Evolutionary conservation across 2,888 invertebrate species (phyloP).

Genomic region (Catocala fraxini): DNA sequence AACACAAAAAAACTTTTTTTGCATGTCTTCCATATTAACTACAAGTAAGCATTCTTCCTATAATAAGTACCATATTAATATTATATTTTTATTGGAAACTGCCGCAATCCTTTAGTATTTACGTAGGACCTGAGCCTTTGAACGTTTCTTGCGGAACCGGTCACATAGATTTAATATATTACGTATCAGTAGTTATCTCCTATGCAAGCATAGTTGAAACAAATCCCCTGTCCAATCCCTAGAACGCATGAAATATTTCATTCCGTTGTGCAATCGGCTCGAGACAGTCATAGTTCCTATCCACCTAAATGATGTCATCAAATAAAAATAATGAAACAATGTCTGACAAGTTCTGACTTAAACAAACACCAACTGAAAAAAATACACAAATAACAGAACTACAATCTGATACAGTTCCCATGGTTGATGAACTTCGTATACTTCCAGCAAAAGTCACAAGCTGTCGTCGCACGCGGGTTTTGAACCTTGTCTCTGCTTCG

Average conservation of each 20-base stretch:
- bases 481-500: slow-evolving; percentile 96
- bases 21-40: slow-evolving; percentile 44
- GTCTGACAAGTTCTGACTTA: slow-evolving; percentile 18
- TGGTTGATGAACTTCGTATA: slow-evolving; percentile 6
- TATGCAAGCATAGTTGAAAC: no score
- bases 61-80: background rate
- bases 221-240: background rate
- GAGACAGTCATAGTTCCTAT: background rate
- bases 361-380: slow-evolving; percentile 12
- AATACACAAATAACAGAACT: background rate
- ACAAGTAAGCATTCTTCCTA: slow-evolving; percentile 47
- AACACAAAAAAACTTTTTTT: slow-evolving; percentile 33
- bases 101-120: no score
- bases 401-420: background rate
- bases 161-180: background rate
- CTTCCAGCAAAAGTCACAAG: slow-evolving; percentile 89
- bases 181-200: background rate
- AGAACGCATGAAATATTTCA: slow-evolving; percentile 6
- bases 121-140: no score
- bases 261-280: slow-evolving; percentile 18
- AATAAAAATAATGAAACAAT: slow-evolving; percentile 23
- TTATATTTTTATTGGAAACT: no score
- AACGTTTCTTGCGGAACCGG: background rate
- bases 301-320: slow-evolving; percentile 12
- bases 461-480: slow-evolving; percentile 94